Conservation (phyloP, 2,113 vertebrate genomes). For the Nothoprocta pentlandii region DNA sequence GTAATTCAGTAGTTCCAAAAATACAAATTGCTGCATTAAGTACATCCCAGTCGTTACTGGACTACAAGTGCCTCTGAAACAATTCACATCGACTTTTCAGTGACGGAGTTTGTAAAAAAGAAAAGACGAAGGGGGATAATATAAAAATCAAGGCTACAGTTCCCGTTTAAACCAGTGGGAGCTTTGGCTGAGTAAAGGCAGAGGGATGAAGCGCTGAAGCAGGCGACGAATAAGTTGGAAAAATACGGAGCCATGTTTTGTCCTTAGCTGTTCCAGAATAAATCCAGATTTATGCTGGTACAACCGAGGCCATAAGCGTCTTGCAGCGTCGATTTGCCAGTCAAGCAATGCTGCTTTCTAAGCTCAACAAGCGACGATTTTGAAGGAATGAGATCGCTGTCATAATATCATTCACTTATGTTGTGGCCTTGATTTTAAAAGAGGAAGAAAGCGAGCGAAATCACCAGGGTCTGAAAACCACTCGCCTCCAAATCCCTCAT, state of each 20-base stretch:
- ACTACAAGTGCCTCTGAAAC: neutral
- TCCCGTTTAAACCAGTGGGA: neutral
- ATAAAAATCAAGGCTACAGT: neutral
- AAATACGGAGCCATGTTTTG: slow-evolving; percentile 36
- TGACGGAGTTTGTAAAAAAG: neutral
- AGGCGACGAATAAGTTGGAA: slow-evolving; percentile 39
- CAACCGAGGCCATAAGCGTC: neutral
- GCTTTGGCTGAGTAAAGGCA: neutral
- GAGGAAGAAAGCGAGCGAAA: slow-evolving; percentile 33
- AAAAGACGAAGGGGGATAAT: neutral
- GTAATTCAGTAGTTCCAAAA: neutral
- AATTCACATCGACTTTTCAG: neutral
- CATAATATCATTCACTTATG: slow-evolving; percentile 65
- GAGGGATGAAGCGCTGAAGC: slow-evolving; percentile 6
- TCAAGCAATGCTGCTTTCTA: slow-evolving; percentile 62
- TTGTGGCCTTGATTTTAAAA: slow-evolving; percentile 71
- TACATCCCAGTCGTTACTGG: neutral
- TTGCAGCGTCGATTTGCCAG: slow-evolving; percentile 71
- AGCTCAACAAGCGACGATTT: slow-evolving; percentile 69
- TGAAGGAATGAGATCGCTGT: slow-evolving; percentile 74
- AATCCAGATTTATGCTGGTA: slow-evolving; percentile 56
- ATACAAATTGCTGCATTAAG: neutral
- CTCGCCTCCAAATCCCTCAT: slow-evolving; percentile 52
- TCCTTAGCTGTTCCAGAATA: slow-evolving; percentile 28
- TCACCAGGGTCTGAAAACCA: slow-evolving; percentile 28